Conservation (phyloP, 2,797 vertebrate genomes). For the Sebastes trivittatus region DNA sequence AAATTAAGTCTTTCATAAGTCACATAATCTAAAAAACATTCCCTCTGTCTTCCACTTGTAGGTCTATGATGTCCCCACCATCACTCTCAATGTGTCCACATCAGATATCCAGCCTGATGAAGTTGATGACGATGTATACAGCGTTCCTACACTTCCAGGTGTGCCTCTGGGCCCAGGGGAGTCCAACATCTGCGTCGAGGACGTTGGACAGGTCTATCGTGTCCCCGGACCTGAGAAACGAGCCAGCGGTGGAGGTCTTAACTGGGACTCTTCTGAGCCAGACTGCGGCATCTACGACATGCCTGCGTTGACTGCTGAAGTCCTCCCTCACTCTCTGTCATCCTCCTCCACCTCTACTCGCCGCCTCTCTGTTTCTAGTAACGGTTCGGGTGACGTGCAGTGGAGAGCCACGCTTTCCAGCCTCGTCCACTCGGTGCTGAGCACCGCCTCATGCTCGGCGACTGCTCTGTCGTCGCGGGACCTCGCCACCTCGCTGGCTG, state of each 20-base stretch:
- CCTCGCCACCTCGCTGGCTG: slow-evolving; percentile 80
- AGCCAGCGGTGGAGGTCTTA: slow-evolving; percentile 54
- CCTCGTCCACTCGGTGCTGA: slow-evolving; percentile 78
- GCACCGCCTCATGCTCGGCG: slow-evolving; percentile 54
- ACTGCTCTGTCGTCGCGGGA: slow-evolving; percentile 74
- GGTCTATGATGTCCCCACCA: slow-evolving; percentile 90
- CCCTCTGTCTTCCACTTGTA: slow-evolving; percentile 42
- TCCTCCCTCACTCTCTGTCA: slow-evolving; percentile 71
- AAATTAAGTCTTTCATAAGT: too few relatives aligned
- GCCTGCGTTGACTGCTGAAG: slow-evolving; percentile 81
- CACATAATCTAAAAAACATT: not conserved
- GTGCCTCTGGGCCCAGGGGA: slow-evolving; percentile 71
- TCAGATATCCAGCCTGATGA: slow-evolving; percentile 66
- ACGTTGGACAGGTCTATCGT: slow-evolving; percentile 71
- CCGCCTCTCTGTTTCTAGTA: slow-evolving; percentile 83
- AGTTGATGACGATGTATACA: slow-evolving; percentile 84
- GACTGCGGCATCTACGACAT: slow-evolving; percentile 89
- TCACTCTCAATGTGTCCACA: slow-evolving; percentile 67
- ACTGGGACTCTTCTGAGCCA: slow-evolving; percentile 62
- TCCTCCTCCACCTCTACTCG: slow-evolving; percentile 77
- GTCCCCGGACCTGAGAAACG: slow-evolving; percentile 76
- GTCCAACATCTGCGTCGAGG: slow-evolving; percentile 57
- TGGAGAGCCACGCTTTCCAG: slow-evolving; percentile 77
- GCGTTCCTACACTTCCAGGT: slow-evolving; percentile 83
- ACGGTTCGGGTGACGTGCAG: slow-evolving; percentile 81